These are phyloP conservation scores for Neopipo cinnamomea DNA, from an alignment of 2,113 vertebrate genomes.

Conservation along the genomic window DNA sequence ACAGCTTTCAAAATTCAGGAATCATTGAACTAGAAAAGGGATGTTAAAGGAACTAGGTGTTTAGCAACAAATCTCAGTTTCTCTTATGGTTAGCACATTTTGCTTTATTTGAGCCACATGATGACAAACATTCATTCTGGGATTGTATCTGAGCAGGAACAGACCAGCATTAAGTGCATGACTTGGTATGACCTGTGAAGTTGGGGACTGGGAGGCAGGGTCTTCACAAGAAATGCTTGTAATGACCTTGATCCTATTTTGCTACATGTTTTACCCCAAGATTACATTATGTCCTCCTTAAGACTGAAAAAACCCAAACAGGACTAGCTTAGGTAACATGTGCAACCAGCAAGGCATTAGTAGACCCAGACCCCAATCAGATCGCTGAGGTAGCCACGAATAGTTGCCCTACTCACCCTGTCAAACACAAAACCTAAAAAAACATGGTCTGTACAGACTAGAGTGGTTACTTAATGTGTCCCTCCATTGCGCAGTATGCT, in stretches of 20 bases:
- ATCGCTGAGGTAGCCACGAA: neutral
- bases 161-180: neutral
- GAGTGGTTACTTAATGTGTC: neutral
- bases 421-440: neutral
- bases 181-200: neutral
- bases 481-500: neutral
- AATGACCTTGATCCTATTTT: neutral
- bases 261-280: neutral
- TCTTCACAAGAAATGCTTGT: neutral
- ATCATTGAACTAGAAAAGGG: neutral
- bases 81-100: neutral
- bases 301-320: neutral
- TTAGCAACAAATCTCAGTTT: neutral
- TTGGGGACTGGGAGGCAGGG: accelerated
- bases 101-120: neutral
- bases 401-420: neutral
- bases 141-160: neutral
- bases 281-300: neutral
- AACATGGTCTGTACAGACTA: accelerated
- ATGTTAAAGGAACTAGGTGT: neutral
- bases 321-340: neutral
- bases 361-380: neutral
- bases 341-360: neutral
- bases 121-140: neutral
- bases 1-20: neutral